Percentiles rank a stretch among this genome's conserved stretches.
phyloP scores from a whole-genome alignment of 2,888 invertebrate species.

The Aphrophora alni region DNA sequence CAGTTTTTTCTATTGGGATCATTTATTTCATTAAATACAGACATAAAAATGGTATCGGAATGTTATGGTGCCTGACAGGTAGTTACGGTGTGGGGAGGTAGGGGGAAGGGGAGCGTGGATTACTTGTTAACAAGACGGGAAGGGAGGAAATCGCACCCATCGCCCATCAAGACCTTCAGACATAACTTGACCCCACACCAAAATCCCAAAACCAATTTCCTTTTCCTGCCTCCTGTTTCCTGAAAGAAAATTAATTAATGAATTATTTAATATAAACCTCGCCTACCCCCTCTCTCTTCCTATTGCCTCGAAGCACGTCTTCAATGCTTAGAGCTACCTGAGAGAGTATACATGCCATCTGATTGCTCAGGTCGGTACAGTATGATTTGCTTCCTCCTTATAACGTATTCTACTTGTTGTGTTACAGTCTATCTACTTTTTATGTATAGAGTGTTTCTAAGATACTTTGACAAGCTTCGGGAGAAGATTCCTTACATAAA shows the following conservation, averaged over 20 bases:
- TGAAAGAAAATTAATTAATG: constrained; percentile 26
- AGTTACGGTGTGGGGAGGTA: not conserved
- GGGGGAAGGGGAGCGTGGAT: not conserved
- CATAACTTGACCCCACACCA: not conserved
- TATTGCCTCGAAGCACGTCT: not conserved
- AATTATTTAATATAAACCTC: constrained; percentile 28
- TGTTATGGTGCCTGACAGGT: not conserved
- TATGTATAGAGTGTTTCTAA: no score
- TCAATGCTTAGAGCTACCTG: not conserved
- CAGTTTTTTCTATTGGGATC: no score
- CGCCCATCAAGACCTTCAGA: not conserved
- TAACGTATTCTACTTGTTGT: no score
- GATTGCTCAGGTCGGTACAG: not conserved
- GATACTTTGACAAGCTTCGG: no score
- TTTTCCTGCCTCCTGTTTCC: constrained; percentile 10
- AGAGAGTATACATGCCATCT: no score
- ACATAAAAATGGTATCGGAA: not conserved
- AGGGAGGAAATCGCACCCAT: constrained; percentile 4
- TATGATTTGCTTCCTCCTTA: no score
- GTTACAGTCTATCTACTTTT: no score
- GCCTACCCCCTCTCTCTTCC: not conserved
- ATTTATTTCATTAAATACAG: not conserved
- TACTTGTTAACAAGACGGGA: not conserved
- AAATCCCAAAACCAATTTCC: constrained; percentile 27
- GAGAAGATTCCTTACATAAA: no score